phyloP scores from a whole-genome alignment of 2,888 invertebrate genomes.

The Drosophila cognata region DNA sequence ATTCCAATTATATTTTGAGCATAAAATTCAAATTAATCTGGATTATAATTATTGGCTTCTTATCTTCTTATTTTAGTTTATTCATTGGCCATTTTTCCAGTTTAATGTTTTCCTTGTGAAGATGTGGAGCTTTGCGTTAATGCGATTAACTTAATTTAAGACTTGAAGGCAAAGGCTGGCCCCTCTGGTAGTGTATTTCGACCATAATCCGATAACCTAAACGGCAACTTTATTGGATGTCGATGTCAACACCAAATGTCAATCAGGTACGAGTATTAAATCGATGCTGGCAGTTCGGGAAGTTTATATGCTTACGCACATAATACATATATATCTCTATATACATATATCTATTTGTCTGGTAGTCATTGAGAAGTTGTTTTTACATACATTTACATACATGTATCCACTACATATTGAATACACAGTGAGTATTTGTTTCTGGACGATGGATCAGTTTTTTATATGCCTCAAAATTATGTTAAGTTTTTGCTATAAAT shows the following conservation, averaged over 20 bases:
- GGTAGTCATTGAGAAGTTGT: background rate
- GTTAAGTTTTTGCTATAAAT: background rate
- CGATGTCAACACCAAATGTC: slow-evolving; percentile 51
- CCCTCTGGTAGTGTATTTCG: slow-evolving; percentile 15
- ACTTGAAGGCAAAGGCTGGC: background rate
- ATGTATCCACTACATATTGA: background rate
- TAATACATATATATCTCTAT: background rate
- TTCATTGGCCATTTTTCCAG: background rate
- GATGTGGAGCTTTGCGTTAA: slow-evolving; percentile 49
- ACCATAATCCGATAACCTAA: slow-evolving; percentile 61
- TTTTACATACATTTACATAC: background rate
- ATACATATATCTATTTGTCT: background rate
- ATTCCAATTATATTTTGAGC: background rate
- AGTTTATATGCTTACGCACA: background rate
- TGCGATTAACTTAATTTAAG: slow-evolving; percentile 69
- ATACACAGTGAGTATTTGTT: too few species aligned
- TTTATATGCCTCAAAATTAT: background rate
- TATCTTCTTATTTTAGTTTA: slow-evolving; percentile 4
- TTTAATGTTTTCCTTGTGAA: background rate
- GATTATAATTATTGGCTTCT: slow-evolving; percentile 6
- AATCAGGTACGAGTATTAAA: slow-evolving; percentile 37
- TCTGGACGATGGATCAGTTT: background rate
- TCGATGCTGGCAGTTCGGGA: background rate
- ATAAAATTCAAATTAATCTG: background rate
- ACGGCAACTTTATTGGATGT: slow-evolving; percentile 49